Evolutionary conservation across 1,140 invertebrate species (phyloP), one percentile per base, ranked within the genome.

Genomic region (Megalopta genalis): DNA sequence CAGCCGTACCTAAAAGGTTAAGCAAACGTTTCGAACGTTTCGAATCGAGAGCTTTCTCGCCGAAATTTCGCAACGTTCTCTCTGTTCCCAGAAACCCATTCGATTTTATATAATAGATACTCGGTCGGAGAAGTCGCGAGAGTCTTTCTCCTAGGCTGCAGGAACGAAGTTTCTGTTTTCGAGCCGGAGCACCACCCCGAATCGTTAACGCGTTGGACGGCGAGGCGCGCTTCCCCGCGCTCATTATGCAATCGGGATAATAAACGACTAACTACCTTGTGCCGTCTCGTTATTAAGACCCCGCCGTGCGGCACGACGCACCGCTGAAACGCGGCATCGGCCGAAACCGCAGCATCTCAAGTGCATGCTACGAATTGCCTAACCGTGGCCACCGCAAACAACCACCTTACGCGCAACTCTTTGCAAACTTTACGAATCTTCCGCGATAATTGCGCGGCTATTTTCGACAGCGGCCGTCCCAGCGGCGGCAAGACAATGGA

Each of bases 311-410:
- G 54, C 49, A 6, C 49, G 18, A 52, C 49, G 16, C 49, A 21
- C 49, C 60, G 66, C 32, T 57, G 68, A 76, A 79, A 27, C 49
- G 49, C 27, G 7, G 21, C 54, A 57, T 57, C 37, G 37, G 25
- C 42, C n/a, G 21, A 82, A 84, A 86, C 87, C 88, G 73, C 88
- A 89, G 54, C 73, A 59, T 84, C 83, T 88, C 88, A 88, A 88
- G 88, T 89, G 82, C 88, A 84, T 32, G 77, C 69, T 72, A 84
- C 84, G 85, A 46, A 71, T 89, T 88, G 80, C 86, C 69, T 72
- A 87, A 87, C 37, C 27, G 46, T 46, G 42, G 9, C 54, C 42
- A 71, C 76, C 80, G 46, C 80, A 82, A 82, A 86, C 65, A 59
- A 66, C 71, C 25, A 85, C 67, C 63, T 85, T 85, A 57, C 62